Evolutionary conservation across 2,113 vertebrate genomes (phyloP).

Genomic region (Mastomys coucha): DNA sequence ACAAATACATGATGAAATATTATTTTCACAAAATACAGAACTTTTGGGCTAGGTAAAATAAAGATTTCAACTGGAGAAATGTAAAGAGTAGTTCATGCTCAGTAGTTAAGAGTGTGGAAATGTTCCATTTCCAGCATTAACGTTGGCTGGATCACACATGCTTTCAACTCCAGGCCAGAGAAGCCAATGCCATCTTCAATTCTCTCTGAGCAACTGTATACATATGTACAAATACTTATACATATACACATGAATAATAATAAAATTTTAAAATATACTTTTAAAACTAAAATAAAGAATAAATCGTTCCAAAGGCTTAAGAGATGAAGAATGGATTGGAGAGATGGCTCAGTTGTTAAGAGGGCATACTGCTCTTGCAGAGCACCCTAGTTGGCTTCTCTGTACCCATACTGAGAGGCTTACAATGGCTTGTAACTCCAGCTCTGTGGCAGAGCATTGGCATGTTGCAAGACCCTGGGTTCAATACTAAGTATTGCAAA

Average conservation of each 20-base stretch:
- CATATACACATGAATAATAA: neutral
- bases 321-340: too few species aligned
- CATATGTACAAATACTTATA: neutral
- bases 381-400: too few species aligned
- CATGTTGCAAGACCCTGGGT: too few species aligned
- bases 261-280: neutral
- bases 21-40: conserved; percentile 4
- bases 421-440: too few species aligned
- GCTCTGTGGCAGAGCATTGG: too few species aligned
- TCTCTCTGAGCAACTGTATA: neutral
- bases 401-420: too few species aligned
- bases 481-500: too few species aligned
- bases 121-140: neutral
- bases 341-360: too few species aligned
- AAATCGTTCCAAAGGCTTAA: too few species aligned
- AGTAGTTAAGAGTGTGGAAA: neutral
- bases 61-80: neutral
- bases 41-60: neutral
- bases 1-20: conserved; percentile 23
- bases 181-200: neutral
- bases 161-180: neutral
- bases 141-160: neutral
- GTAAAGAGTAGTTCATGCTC: neutral
- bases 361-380: too few species aligned
- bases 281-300: neutral